Conservation (phyloP, 2,888 invertebrate species). For the Anaspis maculata region DNA sequence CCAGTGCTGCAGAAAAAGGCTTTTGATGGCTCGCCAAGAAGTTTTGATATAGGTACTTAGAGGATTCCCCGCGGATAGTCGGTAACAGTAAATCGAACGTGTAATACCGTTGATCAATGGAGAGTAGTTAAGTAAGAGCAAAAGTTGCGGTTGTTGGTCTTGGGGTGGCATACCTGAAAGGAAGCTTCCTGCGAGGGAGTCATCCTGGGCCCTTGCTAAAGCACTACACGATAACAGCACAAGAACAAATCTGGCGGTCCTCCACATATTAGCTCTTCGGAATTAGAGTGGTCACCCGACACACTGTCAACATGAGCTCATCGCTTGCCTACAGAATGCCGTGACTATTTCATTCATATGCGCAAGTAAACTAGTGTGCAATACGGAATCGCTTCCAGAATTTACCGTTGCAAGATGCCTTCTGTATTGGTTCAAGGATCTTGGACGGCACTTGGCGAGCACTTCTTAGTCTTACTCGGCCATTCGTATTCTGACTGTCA, state of each 20-base stretch:
- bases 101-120: too few relatives aligned
- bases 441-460: constrained; percentile 10
- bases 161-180: constrained; percentile 56
- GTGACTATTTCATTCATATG: constrained; percentile 37
- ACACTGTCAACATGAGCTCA: constrained; percentile 33
- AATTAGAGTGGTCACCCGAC: constrained; percentile 15
- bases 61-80: too few relatives aligned
- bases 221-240: constrained; percentile 30
- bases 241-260: constrained; percentile 25
- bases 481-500: constrained; percentile 28
- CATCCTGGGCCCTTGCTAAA: constrained; percentile 50
- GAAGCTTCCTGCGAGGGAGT: constrained; percentile 74
- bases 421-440: constrained; percentile 28
- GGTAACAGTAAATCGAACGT: too few relatives aligned
- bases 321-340: constrained; percentile 16
- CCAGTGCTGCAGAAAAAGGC: too few relatives aligned
- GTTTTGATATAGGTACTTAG: too few relatives aligned
- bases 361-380: constrained; percentile 34
- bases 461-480: constrained; percentile 26
- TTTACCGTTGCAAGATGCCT: constrained; percentile 36
- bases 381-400: constrained; percentile 39
- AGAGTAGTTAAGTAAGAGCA: too few relatives aligned
- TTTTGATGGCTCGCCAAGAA: too few relatives aligned
- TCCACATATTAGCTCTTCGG: constrained; percentile 23
- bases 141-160: too few relatives aligned